phyloP scores from a whole-genome alignment of 2,113 vertebrate genomes.

The Anoplopoma fimbria region DNA sequence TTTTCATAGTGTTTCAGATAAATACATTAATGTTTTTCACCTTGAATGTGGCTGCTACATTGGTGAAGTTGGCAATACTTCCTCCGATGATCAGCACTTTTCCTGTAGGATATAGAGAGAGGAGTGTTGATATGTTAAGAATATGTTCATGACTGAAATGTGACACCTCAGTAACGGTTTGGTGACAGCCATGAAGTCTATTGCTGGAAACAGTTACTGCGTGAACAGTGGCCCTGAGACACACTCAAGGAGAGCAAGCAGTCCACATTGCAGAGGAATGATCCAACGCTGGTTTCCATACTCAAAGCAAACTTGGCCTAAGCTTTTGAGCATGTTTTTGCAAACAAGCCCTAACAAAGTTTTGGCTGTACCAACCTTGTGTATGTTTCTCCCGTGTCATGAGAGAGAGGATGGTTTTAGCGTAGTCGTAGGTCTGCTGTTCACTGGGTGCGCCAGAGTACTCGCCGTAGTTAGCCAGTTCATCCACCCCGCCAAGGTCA shows the following conservation, averaged over 20 bases:
- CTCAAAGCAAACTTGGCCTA: not conserved
- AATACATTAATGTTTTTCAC: slow-evolving; percentile 70
- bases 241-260: not conserved
- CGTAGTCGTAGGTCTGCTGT: slow-evolving; percentile 98
- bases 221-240: not conserved
- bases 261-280: not conserved
- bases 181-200: slow-evolving; percentile 12
- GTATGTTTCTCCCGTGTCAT: slow-evolving; percentile 96
- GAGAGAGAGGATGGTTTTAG: slow-evolving; percentile 97
- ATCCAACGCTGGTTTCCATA: not conserved
- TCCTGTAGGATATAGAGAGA: slow-evolving; percentile 78
- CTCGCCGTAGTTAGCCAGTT: slow-evolving; percentile 97
- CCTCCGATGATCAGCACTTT: slow-evolving; percentile 98
- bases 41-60: slow-evolving; percentile 98
- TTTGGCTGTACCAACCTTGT: slow-evolving; percentile 81
- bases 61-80: slow-evolving; percentile 99
- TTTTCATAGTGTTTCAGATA: not conserved
- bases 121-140: not conserved
- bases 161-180: slow-evolving; percentile 20
- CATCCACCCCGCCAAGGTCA: slow-evolving; percentile 95
- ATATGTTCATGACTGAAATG: slow-evolving; percentile 29
- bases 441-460: slow-evolving; percentile 98
- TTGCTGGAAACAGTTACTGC: slow-evolving; percentile 8
- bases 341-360: not conserved
- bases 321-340: not conserved